A percentile compares a stretch with the other conserved stretches of the same genome.
These are phyloP conservation scores for Gymnobelideus leadbeateri DNA, from an alignment of 2,113 vertebrate genomes.

Conservation along the genomic window DNA sequence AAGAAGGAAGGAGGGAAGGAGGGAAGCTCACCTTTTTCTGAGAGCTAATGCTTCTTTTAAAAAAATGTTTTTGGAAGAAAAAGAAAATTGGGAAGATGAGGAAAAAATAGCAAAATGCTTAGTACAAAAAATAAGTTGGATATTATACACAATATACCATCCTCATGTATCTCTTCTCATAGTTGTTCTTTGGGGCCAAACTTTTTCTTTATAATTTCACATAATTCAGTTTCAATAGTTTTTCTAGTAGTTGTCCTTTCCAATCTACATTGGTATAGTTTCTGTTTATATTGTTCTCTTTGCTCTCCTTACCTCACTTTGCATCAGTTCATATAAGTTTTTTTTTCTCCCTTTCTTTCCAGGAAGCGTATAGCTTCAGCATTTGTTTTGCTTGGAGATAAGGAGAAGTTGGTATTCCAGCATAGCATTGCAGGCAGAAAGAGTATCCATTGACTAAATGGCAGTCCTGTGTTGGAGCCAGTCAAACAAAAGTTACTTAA, in stretches of 20 bases:
- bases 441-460: background rate
- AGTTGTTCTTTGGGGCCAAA: background rate
- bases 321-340: background rate
- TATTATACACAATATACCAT: background rate
- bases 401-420: background rate
- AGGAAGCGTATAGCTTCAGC: background rate
- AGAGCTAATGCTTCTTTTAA: background rate
- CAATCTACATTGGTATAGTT: background rate
- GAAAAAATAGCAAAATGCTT: background rate
- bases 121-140: background rate
- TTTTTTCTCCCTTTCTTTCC: too few species aligned
- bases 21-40: background rate
- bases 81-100: background rate
- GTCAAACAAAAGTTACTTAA: background rate
- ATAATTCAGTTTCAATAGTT: background rate
- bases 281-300: background rate
- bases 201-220: background rate
- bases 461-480: background rate
- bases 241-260: background rate
- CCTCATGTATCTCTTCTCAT: background rate
- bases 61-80: background rate
- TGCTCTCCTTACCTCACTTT: background rate
- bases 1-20: background rate
- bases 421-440: background rate
- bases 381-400: background rate